Percentiles rank a stretch among this genome's conserved stretches.
Evolutionary conservation across 2,888 invertebrate genomes (phyloP).

Genomic region (Furcula furcula): DNA sequence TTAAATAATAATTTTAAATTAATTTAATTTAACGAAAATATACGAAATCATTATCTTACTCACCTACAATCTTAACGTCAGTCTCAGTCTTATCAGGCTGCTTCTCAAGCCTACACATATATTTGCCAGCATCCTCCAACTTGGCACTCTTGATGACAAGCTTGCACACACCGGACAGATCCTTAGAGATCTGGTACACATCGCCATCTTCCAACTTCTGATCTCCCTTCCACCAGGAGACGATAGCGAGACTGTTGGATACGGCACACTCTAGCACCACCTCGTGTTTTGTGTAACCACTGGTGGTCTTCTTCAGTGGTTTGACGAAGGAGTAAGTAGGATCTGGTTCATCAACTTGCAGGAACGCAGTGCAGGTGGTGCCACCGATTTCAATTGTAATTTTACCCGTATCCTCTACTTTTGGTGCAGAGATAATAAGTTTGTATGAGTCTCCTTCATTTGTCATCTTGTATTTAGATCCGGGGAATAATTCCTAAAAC

Average conservation of each 20-base stretch:
- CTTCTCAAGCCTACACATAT: constrained; percentile 93
- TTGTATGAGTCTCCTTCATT: constrained; percentile 95
- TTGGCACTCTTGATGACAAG: constrained; percentile 91
- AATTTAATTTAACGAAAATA: too few relatives aligned
- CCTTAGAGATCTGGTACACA: constrained; percentile 93
- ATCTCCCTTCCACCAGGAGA: constrained; percentile 95
- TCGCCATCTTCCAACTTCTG: constrained; percentile 91
- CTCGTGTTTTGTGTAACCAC: constrained; percentile 95
- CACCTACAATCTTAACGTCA: constrained; percentile 89
- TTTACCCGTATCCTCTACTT: constrained; percentile 98
- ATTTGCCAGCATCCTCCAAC: constrained; percentile 94
- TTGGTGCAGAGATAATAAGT: constrained; percentile 93
- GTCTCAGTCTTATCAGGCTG: constrained; percentile 93
- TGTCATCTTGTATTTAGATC: constrained; percentile 97
- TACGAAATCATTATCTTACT: too few relatives aligned
- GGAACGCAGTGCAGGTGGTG: constrained; percentile 92
- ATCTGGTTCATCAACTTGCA: constrained; percentile 98
- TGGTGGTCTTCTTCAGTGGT: constrained; percentile 92
- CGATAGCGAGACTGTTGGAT: constrained; percentile 95
- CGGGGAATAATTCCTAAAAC: constrained; percentile 94
- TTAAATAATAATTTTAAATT: too few relatives aligned
- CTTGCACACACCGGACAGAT: constrained; percentile 94
- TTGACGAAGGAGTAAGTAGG: constrained; percentile 96
- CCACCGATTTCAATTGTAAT: constrained; percentile 98
- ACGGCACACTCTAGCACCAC: constrained; percentile 95